These are phyloP conservation scores for Anoplius nigerrimus DNA, from an alignment of 2,888 invertebrate genomes.

Conservation along the genomic window DNA sequence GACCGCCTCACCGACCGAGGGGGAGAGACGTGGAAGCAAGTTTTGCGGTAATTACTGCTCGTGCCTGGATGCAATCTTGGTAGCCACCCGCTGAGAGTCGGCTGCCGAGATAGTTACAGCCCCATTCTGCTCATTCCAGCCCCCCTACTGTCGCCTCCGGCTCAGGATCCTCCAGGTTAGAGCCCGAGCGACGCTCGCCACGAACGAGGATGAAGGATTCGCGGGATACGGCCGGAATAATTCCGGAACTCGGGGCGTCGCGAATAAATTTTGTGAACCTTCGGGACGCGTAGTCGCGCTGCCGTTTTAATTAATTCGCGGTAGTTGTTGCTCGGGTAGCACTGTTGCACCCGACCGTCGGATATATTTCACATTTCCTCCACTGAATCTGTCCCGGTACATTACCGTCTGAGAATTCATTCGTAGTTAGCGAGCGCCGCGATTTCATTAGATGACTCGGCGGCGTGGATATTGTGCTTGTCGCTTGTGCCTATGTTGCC, in stretches of 20 bases:
- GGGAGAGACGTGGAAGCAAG: neutral
- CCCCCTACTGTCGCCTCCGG: neutral
- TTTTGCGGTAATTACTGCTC: slow-evolving; percentile 4
- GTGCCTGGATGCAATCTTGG: neutral
- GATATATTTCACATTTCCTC: too few relatives aligned
- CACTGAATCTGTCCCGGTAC: too few relatives aligned
- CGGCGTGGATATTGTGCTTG: too few relatives aligned
- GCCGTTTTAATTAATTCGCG: too few relatives aligned
- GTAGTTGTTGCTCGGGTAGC: too few relatives aligned
- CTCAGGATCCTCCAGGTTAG: neutral
- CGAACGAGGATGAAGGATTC: neutral
- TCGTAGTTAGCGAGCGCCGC: too few relatives aligned
- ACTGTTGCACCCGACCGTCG: too few relatives aligned
- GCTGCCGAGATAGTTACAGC: neutral
- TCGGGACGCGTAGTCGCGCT: too few relatives aligned
- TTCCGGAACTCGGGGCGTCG: neutral
- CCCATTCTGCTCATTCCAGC: neutral
- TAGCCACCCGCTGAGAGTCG: neutral
- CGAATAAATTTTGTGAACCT: neutral
- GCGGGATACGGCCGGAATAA: neutral
- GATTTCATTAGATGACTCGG: too few relatives aligned
- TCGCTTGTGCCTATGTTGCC: too few relatives aligned
- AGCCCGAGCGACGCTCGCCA: neutral
- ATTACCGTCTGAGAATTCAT: too few relatives aligned
- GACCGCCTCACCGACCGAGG: too few relatives aligned